Conservation (phyloP, 2,113 vertebrate species). For the Rousettus leschenaultii region DNA sequence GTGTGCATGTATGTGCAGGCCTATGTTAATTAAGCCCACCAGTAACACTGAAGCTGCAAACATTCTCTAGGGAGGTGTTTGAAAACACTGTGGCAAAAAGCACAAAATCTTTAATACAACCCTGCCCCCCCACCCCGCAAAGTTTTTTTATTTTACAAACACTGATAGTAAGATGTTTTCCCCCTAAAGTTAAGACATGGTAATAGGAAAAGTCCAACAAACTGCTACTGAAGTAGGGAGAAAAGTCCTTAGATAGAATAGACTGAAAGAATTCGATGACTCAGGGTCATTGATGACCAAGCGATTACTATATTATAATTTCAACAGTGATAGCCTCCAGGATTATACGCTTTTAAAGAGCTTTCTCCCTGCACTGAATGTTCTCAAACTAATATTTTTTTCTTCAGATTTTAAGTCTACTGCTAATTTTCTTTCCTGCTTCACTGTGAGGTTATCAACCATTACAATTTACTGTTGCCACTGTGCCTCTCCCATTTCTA, state of each 20-base stretch:
- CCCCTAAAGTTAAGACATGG: neutral
- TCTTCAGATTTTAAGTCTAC: neutral
- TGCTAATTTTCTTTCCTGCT: neutral
- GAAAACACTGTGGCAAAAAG: neutral
- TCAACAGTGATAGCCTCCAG: neutral
- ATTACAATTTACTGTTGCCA: neutral
- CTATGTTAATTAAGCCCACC: neutral
- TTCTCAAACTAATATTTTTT: neutral
- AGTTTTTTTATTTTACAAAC: conserved; percentile 18
- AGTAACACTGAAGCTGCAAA: neutral
- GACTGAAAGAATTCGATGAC: neutral
- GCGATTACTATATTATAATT: neutral
- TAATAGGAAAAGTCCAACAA: neutral
- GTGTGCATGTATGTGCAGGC: neutral
- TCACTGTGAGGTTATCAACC: neutral
- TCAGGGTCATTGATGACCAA: neutral
- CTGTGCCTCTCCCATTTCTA: conserved; percentile 22
- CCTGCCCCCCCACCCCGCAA: fast-evolving
- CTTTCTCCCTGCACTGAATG: neutral
- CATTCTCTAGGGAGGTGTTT: neutral
- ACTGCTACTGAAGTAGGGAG: neutral
- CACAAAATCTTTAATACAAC: neutral
- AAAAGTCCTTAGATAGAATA: neutral
- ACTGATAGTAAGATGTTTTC: neutral
- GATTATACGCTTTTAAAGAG: neutral